Evolutionary conservation across 2,797 vertebrate genomes (phyloP).

Genomic region (Sebastes glaucus): DNA sequence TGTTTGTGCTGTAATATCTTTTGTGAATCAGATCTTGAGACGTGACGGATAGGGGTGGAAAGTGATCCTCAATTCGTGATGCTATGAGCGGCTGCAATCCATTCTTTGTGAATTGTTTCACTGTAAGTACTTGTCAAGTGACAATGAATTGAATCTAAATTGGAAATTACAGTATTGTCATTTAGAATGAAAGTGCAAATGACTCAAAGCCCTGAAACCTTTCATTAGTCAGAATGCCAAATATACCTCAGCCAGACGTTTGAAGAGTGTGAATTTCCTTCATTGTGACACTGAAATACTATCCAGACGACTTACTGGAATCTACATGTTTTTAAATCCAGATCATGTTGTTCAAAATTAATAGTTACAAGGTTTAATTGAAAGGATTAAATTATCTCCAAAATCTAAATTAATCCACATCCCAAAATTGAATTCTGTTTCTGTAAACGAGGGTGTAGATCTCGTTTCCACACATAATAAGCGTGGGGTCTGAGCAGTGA

Average conservation of each 20-base stretch:
- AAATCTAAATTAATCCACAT: constrained; percentile 4
- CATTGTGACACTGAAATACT: background rate
- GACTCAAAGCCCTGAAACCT: background rate
- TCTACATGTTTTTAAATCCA: constrained; percentile 7
- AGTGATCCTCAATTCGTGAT: background rate
- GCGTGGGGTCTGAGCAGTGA: too few species aligned
- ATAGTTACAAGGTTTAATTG: background rate
- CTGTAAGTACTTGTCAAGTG: background rate
- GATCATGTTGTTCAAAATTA: background rate
- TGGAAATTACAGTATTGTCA: constrained; percentile 11
- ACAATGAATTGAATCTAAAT: background rate
- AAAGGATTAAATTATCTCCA: background rate
- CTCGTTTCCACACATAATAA: background rate
- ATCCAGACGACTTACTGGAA: background rate
- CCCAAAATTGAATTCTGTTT: constrained; percentile 17
- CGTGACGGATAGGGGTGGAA: background rate
- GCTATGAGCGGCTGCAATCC: background rate
- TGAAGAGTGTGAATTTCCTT: background rate
- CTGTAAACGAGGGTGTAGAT: background rate
- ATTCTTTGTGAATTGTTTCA: background rate
- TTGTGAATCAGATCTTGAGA: background rate
- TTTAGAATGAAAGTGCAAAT: background rate
- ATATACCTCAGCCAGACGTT: background rate
- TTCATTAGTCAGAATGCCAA: constrained; percentile 12
- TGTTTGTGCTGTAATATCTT: background rate